These are phyloP conservation scores for Catocala nupta DNA, from an alignment of 2,888 invertebrate species.

Conservation along the genomic window DNA sequence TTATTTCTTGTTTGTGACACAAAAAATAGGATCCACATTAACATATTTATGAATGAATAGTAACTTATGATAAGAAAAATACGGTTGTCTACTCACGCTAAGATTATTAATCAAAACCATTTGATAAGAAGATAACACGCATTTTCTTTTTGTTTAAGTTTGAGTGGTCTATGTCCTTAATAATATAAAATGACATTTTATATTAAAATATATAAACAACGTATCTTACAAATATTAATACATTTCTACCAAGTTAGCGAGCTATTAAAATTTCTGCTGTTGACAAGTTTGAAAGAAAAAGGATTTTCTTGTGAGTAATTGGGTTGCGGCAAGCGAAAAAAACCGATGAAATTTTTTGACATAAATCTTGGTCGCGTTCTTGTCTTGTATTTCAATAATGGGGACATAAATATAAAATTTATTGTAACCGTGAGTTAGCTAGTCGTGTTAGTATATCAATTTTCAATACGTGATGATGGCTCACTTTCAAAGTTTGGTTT, in stretches of 20 bases:
- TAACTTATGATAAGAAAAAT: slow-evolving; percentile 82
- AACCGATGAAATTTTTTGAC: slow-evolving; percentile 24
- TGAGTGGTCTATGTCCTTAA: slow-evolving; percentile 36
- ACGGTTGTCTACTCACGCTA: slow-evolving; percentile 71
- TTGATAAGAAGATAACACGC: slow-evolving; percentile 79
- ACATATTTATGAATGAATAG: slow-evolving; percentile 75
- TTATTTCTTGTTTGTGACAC: no score
- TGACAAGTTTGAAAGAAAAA: slow-evolving; percentile 44
- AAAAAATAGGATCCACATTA: slow-evolving; percentile 60
- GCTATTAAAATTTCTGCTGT: slow-evolving; percentile 50
- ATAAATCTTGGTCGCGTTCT: slow-evolving; percentile 31
- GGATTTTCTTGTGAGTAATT: slow-evolving; percentile 39
- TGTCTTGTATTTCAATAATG: slow-evolving; percentile 23
- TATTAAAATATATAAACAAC: slow-evolving; percentile 28
- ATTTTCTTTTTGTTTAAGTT: slow-evolving; percentile 63
- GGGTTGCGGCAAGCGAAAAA: slow-evolving; percentile 19
- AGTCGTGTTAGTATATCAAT: no score
- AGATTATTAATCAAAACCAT: slow-evolving; percentile 81
- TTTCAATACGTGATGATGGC: no score
- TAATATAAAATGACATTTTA: slow-evolving; percentile 38
- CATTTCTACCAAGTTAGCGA: slow-evolving; percentile 40
- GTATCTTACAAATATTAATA: slow-evolving; percentile 41
- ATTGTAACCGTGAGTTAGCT: slow-evolving; percentile 4
- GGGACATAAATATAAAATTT: slow-evolving; percentile 19
- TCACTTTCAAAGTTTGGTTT: no score